phyloP scores from a whole-genome alignment of 64 coral and sea anemone genomes.

The Exaiptasia diaphana region DNA sequence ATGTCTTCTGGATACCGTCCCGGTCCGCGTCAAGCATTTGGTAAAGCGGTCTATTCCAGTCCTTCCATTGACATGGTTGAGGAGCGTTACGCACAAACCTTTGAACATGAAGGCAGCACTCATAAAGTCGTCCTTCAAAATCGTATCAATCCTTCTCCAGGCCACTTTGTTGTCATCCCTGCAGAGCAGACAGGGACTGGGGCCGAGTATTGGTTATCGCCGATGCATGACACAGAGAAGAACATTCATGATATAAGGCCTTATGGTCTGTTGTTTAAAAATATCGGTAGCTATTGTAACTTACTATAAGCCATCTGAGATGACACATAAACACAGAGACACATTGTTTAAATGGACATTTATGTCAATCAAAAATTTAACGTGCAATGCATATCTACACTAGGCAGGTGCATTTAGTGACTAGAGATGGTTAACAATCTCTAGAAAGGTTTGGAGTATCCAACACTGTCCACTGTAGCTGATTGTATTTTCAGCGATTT shows the following conservation, averaged over 20 bases:
- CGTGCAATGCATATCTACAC: no score
- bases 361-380: no score
- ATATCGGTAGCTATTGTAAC: no score
- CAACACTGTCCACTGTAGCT: no score
- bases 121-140: slow-evolving; percentile 50
- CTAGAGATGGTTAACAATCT: no score
- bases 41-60: slow-evolving; percentile 49
- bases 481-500: no score
- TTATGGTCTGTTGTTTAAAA: slow-evolving; percentile 43
- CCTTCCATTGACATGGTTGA: slow-evolving; percentile 52
- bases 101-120: slow-evolving; percentile 26
- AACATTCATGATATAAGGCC: slow-evolving; percentile 41
- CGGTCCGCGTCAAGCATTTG: neutral
- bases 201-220: slow-evolving; percentile 56
- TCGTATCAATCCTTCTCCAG: slow-evolving; percentile 39
- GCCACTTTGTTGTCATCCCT: slow-evolving; percentile 13
- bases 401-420: no score
- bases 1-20: neutral
- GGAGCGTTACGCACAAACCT: slow-evolving; percentile 20
- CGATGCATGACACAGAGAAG: slow-evolving; percentile 25
- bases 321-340: no score
- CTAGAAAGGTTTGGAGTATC: no score
- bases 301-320: no score
- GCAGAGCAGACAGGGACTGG: slow-evolving; percentile 13
- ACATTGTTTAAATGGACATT: no score